A percentile compares a stretch with the other conserved stretches of the same genome.
These are phyloP conservation scores for Pitta sordida DNA, from an alignment of 2,113 vertebrate species.

Conservation along the genomic window DNA sequence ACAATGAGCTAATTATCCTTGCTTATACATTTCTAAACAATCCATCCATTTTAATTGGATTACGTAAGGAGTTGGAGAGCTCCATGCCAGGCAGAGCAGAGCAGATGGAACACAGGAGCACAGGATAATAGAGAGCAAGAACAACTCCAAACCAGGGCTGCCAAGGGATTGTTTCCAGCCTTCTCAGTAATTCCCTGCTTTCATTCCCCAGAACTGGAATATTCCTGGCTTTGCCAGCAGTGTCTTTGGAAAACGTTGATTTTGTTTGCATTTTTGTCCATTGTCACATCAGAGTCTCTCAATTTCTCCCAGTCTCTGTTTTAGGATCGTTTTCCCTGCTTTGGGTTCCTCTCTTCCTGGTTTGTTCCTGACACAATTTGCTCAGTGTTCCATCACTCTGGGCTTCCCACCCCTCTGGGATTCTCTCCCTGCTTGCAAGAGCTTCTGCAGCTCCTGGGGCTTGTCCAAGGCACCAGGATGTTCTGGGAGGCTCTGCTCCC, in stretches of 20 bases:
- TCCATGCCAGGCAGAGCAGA: background rate
- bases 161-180: background rate
- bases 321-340: background rate
- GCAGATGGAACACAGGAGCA: background rate
- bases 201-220: background rate
- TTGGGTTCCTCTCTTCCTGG: background rate
- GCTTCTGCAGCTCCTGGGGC: no score
- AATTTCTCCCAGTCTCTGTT: background rate
- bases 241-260: background rate
- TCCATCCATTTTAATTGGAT: background rate
- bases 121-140: background rate
- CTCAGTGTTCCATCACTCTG: background rate
- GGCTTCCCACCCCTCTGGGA: no score
- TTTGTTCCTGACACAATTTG: background rate
- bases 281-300: background rate
- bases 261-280: background rate
- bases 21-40: background rate
- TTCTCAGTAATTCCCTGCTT: background rate
- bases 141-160: background rate
- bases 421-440: background rate
- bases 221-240: background rate
- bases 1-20: background rate
- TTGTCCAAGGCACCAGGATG: fast-evolving
- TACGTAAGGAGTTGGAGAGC: background rate
- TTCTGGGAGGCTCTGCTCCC: background rate